Conservation (phyloP, 2,113 vertebrate genomes). For the Cephalopholis sonnerati region DNA sequence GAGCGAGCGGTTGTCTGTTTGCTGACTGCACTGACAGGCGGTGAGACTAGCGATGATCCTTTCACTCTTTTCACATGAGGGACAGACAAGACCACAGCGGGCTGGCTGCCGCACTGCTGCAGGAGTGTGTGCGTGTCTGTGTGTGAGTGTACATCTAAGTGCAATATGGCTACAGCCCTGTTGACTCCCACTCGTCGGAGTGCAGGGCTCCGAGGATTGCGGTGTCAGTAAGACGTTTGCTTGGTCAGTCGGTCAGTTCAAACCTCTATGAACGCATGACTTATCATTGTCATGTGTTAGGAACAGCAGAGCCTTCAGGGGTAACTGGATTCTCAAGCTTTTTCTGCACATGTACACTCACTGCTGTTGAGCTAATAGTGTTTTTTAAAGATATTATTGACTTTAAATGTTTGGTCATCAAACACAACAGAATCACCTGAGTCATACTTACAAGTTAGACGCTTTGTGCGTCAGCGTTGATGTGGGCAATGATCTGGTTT, state of each 20-base stretch:
- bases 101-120: constrained; percentile 18
- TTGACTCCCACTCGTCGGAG: constrained; percentile 16
- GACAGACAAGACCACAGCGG: constrained; percentile 21
- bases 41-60: constrained; percentile 45
- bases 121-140: not conserved
- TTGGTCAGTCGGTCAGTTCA: constrained; percentile 10
- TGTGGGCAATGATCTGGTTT: not conserved
- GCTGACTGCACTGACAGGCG: constrained; percentile 33
- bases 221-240: not conserved
- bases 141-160: not conserved
- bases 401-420: not conserved
- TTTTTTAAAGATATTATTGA: not conserved
- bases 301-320: not conserved
- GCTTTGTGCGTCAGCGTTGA: not conserved
- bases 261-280: not conserved
- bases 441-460: not conserved
- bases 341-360: not conserved
- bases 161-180: not conserved
- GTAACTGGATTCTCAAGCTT: not conserved
- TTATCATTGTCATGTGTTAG: not conserved
- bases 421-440: not conserved
- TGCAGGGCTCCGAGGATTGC: not conserved
- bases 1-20: constrained; percentile 38
- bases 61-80: constrained; percentile 46
- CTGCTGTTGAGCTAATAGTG: not conserved